Base-by-base conservation (phyloP, 1,140 invertebrate species). In the Lethrus apterus region DNA sequence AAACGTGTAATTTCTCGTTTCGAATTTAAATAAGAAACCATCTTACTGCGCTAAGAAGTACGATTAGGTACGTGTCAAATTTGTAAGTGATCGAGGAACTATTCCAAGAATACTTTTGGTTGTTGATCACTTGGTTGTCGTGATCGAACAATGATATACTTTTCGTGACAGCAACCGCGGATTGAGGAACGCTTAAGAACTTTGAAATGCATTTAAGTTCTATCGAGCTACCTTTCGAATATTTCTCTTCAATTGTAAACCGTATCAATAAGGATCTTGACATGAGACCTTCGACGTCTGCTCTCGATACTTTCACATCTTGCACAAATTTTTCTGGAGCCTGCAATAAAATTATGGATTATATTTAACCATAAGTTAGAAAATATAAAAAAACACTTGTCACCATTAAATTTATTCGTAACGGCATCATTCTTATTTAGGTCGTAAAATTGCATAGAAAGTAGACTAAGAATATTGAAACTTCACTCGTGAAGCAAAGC, bases 41-140 rank as follows among this genome's bases (percentile, higher is more conserved):
- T 34, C 32, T 34, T 5, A 34, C 32, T 14, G 13, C 32, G n/a
- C 32, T 18, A 9, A 34, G 19, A 18, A 34, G 19, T 34, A 34
- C 32, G 17, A 34, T 34, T 18, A 34, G 19, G 13, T 34, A 34
- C 9, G 32, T 17, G 13, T 34, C n/a, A 14, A n/a, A 34, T 18
- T 34, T 34, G 13, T 34, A 34, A 14, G 32, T 14, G 5, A 18
- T 14, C 32, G 13, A n/a, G 0, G 32, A 34, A 7, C n/a, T 14
- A 9, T 34, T 34, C 32, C 32, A 34, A 34, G 4, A 34, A 14
- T 7, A 34, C 19, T 34, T 34, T 14, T 34, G 32, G 13, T 34
- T 34, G 32, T 34, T 34, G 32, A 34, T 34, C 15, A 34, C n/a
- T 5, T 34, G 32, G 1, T 14, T 34, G 13, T 34, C 32, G 7